Evolutionary conservation across 2,888 invertebrate species (phyloP).

Genomic region (Diarsia dahlii): DNA sequence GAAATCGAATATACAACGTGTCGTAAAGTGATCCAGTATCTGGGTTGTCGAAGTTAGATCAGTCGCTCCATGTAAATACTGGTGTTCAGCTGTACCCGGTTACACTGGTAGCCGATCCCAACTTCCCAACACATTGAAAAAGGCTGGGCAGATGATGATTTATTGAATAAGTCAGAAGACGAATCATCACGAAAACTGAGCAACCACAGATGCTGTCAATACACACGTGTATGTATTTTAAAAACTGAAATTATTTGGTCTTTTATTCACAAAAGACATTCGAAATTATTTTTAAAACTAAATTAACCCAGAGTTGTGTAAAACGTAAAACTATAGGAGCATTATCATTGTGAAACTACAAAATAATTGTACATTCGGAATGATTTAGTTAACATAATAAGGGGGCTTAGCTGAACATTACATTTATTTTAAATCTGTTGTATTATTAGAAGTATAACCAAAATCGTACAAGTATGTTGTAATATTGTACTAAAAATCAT

Average conservation of each 20-base stretch:
- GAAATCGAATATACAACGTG: background rate
- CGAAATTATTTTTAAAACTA: conserved; percentile 1
- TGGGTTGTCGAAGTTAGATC: background rate
- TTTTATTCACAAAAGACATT: background rate
- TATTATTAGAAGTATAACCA: background rate
- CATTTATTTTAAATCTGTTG: background rate
- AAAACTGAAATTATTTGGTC: background rate
- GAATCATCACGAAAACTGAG: background rate
- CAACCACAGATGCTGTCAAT: background rate
- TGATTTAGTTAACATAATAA: conserved; percentile 54
- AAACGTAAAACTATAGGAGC: conserved; percentile 40
- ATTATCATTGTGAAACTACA: conserved; percentile 40
- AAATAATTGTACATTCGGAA: conserved; percentile 59
- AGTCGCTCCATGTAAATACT: background rate
- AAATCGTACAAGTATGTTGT: background rate
- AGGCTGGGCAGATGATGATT: background rate
- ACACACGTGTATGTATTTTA: background rate
- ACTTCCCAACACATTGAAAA: too few species aligned
- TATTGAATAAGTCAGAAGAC: background rate
- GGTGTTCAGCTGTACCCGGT: background rate
- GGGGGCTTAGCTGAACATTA: conserved; percentile 23
- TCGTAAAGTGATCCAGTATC: background rate
- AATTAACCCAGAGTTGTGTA: conserved; percentile 3
- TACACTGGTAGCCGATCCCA: background rate
- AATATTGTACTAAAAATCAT: background rate